Conservation (phyloP, 2,888 invertebrate genomes). For the Capitulum mitella region DNA sequence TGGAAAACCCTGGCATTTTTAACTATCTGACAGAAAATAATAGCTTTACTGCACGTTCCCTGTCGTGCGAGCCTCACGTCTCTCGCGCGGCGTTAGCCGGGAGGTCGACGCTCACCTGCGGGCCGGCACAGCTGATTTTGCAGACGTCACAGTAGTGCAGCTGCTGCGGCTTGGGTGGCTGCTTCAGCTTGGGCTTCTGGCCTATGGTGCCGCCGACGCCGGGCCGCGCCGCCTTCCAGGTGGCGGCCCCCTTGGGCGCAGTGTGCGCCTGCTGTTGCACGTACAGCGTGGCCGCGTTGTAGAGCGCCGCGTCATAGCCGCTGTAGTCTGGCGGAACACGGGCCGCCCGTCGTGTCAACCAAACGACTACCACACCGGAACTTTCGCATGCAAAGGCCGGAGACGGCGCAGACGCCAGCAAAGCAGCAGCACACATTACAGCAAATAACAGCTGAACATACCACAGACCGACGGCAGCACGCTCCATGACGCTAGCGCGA, state of each 20-base stretch:
- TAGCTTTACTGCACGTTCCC: too few relatives aligned
- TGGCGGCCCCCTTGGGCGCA: conserved; percentile 43
- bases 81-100: too few relatives aligned
- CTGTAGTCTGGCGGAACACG: conserved; percentile 40
- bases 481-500: too few relatives aligned
- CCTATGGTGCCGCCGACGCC: conserved; percentile 42
- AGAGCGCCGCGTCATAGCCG: conserved; percentile 90
- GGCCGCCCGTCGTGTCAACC: background rate
- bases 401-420: too few relatives aligned
- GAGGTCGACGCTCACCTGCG: conserved; percentile 65
- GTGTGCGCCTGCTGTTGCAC: conserved; percentile 66
- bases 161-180: conserved; percentile 53
- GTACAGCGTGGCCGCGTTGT: conserved; percentile 91
- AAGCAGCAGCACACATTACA: too few relatives aligned
- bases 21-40: too few relatives aligned
- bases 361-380: too few relatives aligned
- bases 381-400: too few relatives aligned
- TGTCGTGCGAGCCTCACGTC: too few relatives aligned
- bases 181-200: conserved; percentile 23
- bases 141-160: conserved; percentile 98
- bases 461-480: too few relatives aligned
- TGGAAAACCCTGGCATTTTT: too few relatives aligned
- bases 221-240: conserved; percentile 43
- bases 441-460: too few relatives aligned
- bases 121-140: conserved; percentile 94